Conservation (phyloP, 1,140 invertebrate genomes). For the Thalassaphorura encarpata region DNA sequence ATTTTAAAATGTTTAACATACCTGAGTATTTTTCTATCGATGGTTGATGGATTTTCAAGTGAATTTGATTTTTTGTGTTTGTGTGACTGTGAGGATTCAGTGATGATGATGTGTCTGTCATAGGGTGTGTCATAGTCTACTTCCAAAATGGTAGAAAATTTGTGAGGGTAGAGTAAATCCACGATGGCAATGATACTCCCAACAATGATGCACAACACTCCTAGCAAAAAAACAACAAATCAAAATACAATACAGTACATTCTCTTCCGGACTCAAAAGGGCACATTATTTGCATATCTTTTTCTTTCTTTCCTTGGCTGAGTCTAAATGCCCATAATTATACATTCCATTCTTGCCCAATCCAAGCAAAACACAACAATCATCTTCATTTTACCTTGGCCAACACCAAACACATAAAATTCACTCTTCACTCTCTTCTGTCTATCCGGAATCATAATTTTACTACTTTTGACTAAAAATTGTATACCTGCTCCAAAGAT, state of each 20-base stretch:
- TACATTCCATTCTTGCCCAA: not conserved
- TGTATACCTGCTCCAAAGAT: conserved; percentile 68
- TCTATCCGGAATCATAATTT: too few relatives aligned
- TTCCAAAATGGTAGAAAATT: conserved; percentile 83
- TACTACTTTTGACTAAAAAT: too few relatives aligned
- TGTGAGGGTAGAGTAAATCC: conserved; percentile 77
- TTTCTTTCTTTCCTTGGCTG: too few relatives aligned
- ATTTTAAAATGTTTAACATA: conserved; percentile 37
- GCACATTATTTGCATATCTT: too few relatives aligned
- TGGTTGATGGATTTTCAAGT: conserved; percentile 48
- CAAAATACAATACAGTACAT: too few relatives aligned
- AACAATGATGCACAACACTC: conserved; percentile 57
- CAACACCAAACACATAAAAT: too few relatives aligned
- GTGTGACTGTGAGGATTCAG: conserved; percentile 70
- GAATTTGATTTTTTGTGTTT: conserved; percentile 44
- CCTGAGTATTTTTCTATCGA: conserved; percentile 52
- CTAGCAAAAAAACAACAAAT: conserved; percentile 44
- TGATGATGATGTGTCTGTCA: conserved; percentile 79
- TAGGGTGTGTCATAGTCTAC: conserved; percentile 91
- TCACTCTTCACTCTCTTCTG: too few relatives aligned
- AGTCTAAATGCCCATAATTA: too few relatives aligned
- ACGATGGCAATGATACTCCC: conserved; percentile 67
- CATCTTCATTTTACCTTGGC: not conserved
- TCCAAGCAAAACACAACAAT: not conserved
- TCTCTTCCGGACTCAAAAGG: too few relatives aligned